Evolutionary conservation across 2,113 vertebrate genomes (phyloP), one percentile per base, ranked within the genome.

Genomic region (Cebidichthys violaceus): DNA sequence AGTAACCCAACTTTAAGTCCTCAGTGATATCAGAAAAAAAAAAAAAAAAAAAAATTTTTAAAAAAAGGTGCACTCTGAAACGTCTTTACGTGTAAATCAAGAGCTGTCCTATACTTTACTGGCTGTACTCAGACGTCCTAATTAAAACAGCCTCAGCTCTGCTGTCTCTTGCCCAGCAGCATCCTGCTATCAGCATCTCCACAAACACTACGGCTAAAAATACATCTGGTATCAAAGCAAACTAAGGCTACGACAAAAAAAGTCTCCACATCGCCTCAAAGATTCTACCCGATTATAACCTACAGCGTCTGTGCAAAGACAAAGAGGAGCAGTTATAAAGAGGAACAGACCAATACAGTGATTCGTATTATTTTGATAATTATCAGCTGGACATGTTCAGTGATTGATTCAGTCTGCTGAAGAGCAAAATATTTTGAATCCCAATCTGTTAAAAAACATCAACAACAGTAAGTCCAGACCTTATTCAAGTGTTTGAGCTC

Each of bases 201-300:
- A 69, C 86, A 90, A 93, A 91, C 86, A 86, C 79, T 59, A 41
- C 13, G 18, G 67, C 89, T 91, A 93, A 93, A 92, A 91, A 93
- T 92, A 92, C 50, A 88, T 85, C 74, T 77, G 39, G 62, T 85
- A 82, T 89, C 89, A 91, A 88, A 82, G 57, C 54, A 86, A 84
- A 89, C 68, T 82, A 80, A 66, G 61, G 78, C 35, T 62, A 60
- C 29, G 47, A 83, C 41, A 89, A 70, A 80, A 70, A 79, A 55
- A 57, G 43, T 72, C 37, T 10, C 67, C 69, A 79, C 59, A 82
- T 54, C 81, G 33, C 43, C 54, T 47, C 69, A 61, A 70, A 43
- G 62, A 90, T 84, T 74, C 57, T 50, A 75, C 47, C 65, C 52
- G 52, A 84, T 85, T 75, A 57, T 64, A 79, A 64, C 59, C 22